These are phyloP conservation scores for Bothrops jararaca DNA, from an alignment of 2,113 vertebrate genomes.

Conservation along the genomic window DNA sequence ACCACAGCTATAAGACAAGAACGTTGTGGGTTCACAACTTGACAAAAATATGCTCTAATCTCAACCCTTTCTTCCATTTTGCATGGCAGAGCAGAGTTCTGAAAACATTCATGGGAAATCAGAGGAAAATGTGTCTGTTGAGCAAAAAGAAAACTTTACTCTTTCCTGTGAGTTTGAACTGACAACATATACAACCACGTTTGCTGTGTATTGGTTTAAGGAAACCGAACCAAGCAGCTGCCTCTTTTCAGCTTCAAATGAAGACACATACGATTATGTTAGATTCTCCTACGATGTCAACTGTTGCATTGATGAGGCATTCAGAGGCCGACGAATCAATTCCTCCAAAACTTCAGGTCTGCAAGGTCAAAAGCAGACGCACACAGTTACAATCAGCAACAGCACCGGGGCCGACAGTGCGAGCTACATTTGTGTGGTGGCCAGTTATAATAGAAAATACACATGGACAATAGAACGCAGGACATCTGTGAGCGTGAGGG, in stretches of 20 bases:
- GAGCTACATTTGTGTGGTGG: slow-evolving; percentile 26
- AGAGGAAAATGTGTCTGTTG: rapidly evolving
- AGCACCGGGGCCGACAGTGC: slow-evolving; percentile 1
- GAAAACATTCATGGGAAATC: rapidly evolving
- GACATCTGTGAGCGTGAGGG: neutral
- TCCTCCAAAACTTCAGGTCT: rapidly evolving
- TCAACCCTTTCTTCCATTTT: neutral
- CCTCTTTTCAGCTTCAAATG: slow-evolving; percentile 7
- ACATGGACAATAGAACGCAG: slow-evolving; percentile 13
- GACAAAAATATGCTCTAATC: neutral
- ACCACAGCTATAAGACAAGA: neutral
- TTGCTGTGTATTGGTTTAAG: slow-evolving; percentile 26
- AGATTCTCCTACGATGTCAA: neutral
- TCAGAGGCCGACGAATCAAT: neutral
- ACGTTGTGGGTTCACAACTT: no score
- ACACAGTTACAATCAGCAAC: neutral
- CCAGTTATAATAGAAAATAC: neutral
- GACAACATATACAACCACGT: rapidly evolving
- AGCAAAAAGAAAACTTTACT: neutral
- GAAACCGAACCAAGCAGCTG: neutral
- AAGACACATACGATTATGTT: no score
- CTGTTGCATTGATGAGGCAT: slow-evolving; percentile 2
- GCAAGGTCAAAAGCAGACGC: rapidly evolving
- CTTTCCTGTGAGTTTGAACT: slow-evolving; percentile 8
- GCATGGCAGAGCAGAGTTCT: neutral